Conservation (phyloP, 2,888 invertebrate genomes). For the Machimus atricapillus region DNA sequence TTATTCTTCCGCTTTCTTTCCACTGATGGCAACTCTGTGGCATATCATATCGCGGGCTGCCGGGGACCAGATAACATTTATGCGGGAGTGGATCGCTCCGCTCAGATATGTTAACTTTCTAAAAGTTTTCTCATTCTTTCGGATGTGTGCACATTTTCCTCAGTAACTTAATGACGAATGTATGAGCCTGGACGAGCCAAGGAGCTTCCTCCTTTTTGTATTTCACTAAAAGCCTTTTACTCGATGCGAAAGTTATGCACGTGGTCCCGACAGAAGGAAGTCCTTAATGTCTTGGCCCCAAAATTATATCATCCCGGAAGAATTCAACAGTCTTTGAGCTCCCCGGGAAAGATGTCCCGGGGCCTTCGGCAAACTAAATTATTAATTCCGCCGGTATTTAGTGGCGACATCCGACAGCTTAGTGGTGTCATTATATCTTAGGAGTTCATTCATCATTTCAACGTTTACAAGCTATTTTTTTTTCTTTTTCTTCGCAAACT, state of each 20-base stretch:
- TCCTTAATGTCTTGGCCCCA: neutral
- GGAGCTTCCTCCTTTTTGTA: slow-evolving; percentile 20
- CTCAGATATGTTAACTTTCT: slow-evolving; percentile 41
- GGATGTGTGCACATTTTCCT: slow-evolving; percentile 32
- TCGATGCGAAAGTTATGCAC: neutral
- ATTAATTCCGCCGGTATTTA: slow-evolving; percentile 41
- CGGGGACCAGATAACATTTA: slow-evolving; percentile 23
- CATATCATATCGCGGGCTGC: slow-evolving; percentile 32
- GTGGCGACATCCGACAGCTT: slow-evolving; percentile 38
- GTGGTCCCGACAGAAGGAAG: slow-evolving; percentile 4
- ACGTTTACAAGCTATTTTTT: neutral
- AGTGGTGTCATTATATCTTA: slow-evolving; percentile 40
- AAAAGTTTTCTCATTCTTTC: slow-evolving; percentile 42
- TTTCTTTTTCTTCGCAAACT: neutral
- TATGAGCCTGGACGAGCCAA: neutral
- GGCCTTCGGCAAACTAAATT: slow-evolving; percentile 31
- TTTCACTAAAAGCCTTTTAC: slow-evolving; percentile 41
- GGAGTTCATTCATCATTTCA: slow-evolving; percentile 40
- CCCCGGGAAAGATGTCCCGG: neutral
- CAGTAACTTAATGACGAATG: slow-evolving; percentile 35
- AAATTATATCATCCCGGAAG: slow-evolving; percentile 17
- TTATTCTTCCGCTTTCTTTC: slow-evolving; percentile 70
- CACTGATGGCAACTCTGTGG: slow-evolving; percentile 53
- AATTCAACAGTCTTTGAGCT: neutral
- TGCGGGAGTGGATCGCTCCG: slow-evolving; percentile 25